Conservation (phyloP, 1,140 invertebrate species). For the Arion vulgaris region DNA sequence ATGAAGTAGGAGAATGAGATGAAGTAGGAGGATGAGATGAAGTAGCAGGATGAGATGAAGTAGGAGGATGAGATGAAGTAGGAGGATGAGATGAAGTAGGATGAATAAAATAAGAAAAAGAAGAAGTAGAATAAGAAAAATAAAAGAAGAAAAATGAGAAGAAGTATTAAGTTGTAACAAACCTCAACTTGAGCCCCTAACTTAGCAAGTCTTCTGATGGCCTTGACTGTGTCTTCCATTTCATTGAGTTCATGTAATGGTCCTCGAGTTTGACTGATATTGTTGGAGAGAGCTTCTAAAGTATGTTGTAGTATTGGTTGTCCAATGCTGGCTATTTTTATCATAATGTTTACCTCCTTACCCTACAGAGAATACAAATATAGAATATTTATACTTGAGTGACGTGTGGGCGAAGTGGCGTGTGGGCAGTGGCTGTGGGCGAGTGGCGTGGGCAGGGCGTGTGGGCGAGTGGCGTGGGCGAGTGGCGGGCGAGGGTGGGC, state of each 20-base stretch:
- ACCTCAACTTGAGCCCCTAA: not conserved
- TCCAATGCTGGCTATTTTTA: not conserved
- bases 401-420: too few species aligned
- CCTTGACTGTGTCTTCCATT: not conserved
- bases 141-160: too few species aligned
- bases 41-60: not conserved
- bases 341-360: conserved; percentile 6
- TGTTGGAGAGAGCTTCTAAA: too few species aligned
- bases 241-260: not conserved
- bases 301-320: too few species aligned
- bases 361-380: not conserved
- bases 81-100: not conserved
- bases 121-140: not conserved
- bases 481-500: too few species aligned
- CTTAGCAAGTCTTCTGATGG: not conserved
- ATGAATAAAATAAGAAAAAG: not conserved
- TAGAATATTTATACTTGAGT: not conserved
- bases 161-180: not conserved
- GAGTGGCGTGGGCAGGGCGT: too few species aligned
- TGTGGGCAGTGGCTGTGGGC: too few species aligned
- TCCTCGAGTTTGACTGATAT: not conserved
- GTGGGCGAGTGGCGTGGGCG: too few species aligned
- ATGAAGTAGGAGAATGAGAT: not conserved
- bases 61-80: not conserved
- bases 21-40: not conserved